Evolutionary conservation across 2,888 invertebrate species (phyloP), one percentile per base, ranked within the genome.

Genomic region (Cantharis lateralis): DNA sequence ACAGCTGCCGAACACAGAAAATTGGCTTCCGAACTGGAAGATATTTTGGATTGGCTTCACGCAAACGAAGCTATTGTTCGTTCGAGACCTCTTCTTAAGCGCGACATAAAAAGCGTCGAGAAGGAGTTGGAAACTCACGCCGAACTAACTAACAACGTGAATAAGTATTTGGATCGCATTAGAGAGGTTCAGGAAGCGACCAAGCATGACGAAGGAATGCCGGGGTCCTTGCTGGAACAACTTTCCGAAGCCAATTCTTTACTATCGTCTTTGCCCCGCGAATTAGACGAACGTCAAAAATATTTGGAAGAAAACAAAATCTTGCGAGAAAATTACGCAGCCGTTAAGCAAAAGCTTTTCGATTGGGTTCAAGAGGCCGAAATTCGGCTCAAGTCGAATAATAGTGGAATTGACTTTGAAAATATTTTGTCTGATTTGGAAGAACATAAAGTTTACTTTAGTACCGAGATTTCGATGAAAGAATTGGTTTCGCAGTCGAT

Each of bases 1-100:
- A 95, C 96, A 0, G 94, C 95, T 7, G 96, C 96, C 18, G 97
- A 97, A 84, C 96, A 97, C 86, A 93, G 93, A 83, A 95, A 97
- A 88, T 89, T 97, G 72, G 93, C 94, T 0, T 91, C 93, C 28
- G 96, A 96, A 86, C 87, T 97, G n/a, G 94, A 95, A 61, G 93
- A 93, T 71, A 94, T 95, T 18, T 89, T 97, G 11, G 95, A 96
- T 85, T 94, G 94, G 93, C 89, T 97, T 64, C 95, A 96, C 81
- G 92, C 92, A 62, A 95, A 95, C 81, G 96, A 97, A 88, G 93
- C 93, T 0, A 90, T 92, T 0, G 93, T 96, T 10, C 95, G 95
- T 84, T 95, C 96, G 0, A 90, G 96, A 71, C 97, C 97, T 3
- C 88, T 96, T 10, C 88, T 97, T 0, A 94, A 94, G 81, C 91